These are phyloP conservation scores for Scomber japonicus DNA, from an alignment of 2,113 vertebrate genomes.

Conservation along the genomic window DNA sequence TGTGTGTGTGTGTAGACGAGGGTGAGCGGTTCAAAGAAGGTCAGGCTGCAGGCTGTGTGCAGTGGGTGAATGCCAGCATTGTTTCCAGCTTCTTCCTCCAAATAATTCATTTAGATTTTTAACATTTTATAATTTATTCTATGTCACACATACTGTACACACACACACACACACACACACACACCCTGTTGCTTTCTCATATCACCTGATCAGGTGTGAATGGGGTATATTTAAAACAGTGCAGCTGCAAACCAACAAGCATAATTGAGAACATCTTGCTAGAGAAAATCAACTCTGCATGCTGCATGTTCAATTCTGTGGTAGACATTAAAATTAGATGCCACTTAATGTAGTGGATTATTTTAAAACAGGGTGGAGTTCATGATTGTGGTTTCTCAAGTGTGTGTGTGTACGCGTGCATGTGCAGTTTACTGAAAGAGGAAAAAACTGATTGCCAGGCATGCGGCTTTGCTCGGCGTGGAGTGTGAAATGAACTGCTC, in stretches of 20 bases:
- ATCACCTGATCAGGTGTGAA: neutral
- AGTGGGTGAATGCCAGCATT: neutral
- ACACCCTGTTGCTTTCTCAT: neutral
- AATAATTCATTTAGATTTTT: neutral
- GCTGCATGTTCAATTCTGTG: neutral
- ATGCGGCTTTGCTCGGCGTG: constrained; percentile 38
- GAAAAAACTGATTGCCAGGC: constrained; percentile 78
- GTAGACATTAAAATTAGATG: constrained; percentile 35
- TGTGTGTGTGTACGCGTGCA: constrained; percentile 18
- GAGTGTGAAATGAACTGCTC: constrained; percentile 64
- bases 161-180: neutral
- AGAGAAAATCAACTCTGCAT: neutral
- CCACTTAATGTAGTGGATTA: constrained; percentile 29
- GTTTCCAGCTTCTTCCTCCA: no score
- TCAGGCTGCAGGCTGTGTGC: constrained; percentile 29
- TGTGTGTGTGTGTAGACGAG: constrained; percentile 14
- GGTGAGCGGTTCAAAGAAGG: constrained; percentile 36
- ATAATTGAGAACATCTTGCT: neutral
- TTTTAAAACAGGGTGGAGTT: constrained; percentile 69
- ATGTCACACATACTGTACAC: neutral
- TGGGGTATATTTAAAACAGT: no score
- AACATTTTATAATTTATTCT: neutral
- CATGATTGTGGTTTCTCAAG: constrained; percentile 64
- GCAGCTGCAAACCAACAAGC: neutral
- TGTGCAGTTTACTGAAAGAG: constrained; percentile 72